These are phyloP conservation scores for Esox lucius DNA, from an alignment of 2,797 vertebrate genomes.

Conservation along the genomic window DNA sequence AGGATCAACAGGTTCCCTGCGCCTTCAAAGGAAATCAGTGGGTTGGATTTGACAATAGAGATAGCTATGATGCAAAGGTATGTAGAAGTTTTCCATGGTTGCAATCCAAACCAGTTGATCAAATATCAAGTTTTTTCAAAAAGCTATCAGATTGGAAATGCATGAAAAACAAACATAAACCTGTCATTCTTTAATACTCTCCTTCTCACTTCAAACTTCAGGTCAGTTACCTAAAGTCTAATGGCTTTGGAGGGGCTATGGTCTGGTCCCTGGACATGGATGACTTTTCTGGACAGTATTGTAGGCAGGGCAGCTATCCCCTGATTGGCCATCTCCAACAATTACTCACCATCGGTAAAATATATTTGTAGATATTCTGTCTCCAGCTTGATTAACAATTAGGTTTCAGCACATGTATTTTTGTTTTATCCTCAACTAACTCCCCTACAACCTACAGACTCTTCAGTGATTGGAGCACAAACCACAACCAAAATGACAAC, in stretches of 20 bases:
- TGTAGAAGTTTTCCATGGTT: background rate
- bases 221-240: constrained; percentile 62
- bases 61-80: constrained; percentile 66
- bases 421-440: too few relatives aligned
- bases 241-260: constrained; percentile 66
- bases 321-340: constrained; percentile 58
- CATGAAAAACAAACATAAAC: too few relatives aligned
- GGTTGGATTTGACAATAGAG: constrained; percentile 63
- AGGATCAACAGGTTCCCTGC: constrained; percentile 69
- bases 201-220: constrained; percentile 27
- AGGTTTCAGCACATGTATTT: too few relatives aligned
- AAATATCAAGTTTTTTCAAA: background rate
- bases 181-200: background rate
- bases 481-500: too few relatives aligned
- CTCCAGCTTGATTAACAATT: too few relatives aligned
- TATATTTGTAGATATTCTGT: background rate
- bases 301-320: constrained; percentile 64
- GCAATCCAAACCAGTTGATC: background rate
- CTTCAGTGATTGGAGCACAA: too few relatives aligned
- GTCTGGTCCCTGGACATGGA: constrained; percentile 72
- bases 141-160: too few relatives aligned
- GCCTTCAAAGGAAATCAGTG: constrained; percentile 66
- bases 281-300: constrained; percentile 71
- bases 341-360: background rate
- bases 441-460: too few relatives aligned